Evolutionary conservation across 2,113 vertebrate species (phyloP).

Genomic region (Platichthys stellatus): DNA sequence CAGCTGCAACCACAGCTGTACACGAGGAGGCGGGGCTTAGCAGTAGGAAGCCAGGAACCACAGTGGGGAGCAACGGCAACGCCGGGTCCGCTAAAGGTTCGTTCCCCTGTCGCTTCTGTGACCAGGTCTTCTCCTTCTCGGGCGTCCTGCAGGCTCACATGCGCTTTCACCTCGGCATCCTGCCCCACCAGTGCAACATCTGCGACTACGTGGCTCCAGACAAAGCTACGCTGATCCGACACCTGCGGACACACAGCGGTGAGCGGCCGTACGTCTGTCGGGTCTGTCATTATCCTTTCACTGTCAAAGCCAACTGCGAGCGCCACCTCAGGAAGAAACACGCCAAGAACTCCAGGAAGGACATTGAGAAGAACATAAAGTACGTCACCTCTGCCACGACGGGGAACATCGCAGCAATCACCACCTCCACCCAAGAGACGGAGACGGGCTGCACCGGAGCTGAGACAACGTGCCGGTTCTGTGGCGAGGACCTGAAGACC

Average conservation of each 20-base stretch:
- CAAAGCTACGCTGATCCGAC: slow-evolving; percentile 95
- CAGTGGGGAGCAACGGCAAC: slow-evolving; percentile 76
- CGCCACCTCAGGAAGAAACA: slow-evolving; percentile 98
- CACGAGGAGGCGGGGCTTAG: slow-evolving; percentile 85
- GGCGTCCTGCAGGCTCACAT: slow-evolving; percentile 94
- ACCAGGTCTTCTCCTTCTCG: slow-evolving; percentile 92
- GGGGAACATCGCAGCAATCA: background rate
- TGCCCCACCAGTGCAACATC: slow-evolving; percentile 96
- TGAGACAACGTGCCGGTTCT: slow-evolving; percentile 89
- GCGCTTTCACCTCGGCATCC: slow-evolving; percentile 93
- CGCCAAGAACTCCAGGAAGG: slow-evolving; percentile 93
- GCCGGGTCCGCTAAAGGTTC: slow-evolving; percentile 86
- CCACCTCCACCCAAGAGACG: slow-evolving; percentile 52
- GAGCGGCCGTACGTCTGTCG: slow-evolving; percentile 97
- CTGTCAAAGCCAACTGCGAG: slow-evolving; percentile 98
- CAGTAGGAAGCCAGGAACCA: slow-evolving; percentile 80
- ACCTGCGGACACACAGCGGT: slow-evolving; percentile 95
- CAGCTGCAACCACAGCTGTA: slow-evolving; percentile 56
- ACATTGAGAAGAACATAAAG: slow-evolving; percentile 98
- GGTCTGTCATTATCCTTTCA: slow-evolving; percentile 98
- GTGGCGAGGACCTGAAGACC: slow-evolving; percentile 91
- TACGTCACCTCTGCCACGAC: slow-evolving; percentile 87
- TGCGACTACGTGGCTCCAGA: slow-evolving; percentile 96
- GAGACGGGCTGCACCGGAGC: slow-evolving; percentile 80
- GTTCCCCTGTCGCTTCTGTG: slow-evolving; percentile 94